Conservation (phyloP, 2,113 vertebrate genomes). For the Xyliphius kryptos region DNA sequence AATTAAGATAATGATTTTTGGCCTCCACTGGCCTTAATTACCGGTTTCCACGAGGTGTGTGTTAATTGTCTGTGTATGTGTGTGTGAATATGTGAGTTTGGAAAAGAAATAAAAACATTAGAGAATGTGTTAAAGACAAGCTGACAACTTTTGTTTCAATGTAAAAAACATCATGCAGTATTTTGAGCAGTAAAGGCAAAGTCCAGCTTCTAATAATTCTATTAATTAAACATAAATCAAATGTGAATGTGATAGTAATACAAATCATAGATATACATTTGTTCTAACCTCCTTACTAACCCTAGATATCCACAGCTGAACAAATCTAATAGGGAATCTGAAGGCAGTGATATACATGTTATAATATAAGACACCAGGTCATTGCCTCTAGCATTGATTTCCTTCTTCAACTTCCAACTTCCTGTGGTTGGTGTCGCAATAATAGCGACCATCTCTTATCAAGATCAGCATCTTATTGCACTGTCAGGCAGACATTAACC, state of each 20-base stretch:
- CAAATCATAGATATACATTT: slow-evolving; percentile 76
- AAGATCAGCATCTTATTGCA: slow-evolving; percentile 72
- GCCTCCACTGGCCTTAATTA: slow-evolving; percentile 59
- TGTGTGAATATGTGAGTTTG: too few species aligned
- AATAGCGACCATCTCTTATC: slow-evolving; percentile 68
- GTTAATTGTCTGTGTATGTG: too few species aligned
- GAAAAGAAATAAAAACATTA: too few species aligned
- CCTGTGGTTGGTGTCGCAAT: slow-evolving; percentile 63
- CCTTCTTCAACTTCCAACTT: slow-evolving; percentile 54
- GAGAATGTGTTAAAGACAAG: slow-evolving; percentile 34
- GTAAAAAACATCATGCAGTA: too few species aligned
- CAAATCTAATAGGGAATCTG: slow-evolving; percentile 81
- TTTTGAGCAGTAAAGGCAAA: too few species aligned
- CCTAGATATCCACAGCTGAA: slow-evolving; percentile 79
- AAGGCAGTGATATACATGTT: slow-evolving; percentile 75
- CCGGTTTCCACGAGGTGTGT: slow-evolving; percentile 51
- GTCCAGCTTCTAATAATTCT: too few species aligned
- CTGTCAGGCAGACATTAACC: slow-evolving; percentile 76
- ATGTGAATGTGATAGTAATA: slow-evolving; percentile 65
- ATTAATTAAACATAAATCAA: slow-evolving; percentile 89
- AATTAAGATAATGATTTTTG: slow-evolving; percentile 67
- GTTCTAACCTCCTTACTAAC: slow-evolving; percentile 59
- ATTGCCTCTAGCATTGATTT: slow-evolving; percentile 71
- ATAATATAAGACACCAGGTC: slow-evolving; percentile 68
- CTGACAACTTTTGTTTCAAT: too few species aligned